These are phyloP conservation scores for Ceratotherium simum DNA, from an alignment of 2,113 vertebrate species.

Conservation along the genomic window DNA sequence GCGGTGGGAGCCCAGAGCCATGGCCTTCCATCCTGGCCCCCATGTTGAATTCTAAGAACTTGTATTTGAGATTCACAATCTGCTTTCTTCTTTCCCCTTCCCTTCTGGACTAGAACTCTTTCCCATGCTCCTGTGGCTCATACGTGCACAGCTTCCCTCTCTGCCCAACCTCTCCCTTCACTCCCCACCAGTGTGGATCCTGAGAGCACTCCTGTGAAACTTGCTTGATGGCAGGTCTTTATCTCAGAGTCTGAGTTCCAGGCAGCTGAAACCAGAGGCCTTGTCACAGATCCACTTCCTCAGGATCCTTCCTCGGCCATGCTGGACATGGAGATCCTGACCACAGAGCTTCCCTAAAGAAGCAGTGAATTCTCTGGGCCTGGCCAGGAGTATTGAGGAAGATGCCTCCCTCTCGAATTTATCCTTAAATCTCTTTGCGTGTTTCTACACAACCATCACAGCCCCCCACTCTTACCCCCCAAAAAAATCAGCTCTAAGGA, in stretches of 20 bases:
- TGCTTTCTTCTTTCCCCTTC: no score
- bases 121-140: neutral
- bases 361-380: no score
- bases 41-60: neutral
- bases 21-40: neutral
- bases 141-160: rapidly evolving
- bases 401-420: neutral
- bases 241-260: neutral
- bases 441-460: neutral
- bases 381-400: neutral
- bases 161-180: no score
- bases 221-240: neutral
- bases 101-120: neutral
- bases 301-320: neutral
- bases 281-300: neutral
- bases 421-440: no score
- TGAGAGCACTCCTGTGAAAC: neutral
- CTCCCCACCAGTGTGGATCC: neutral
- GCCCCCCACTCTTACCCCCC: no score
- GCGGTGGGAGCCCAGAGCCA: neutral
- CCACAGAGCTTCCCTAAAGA: no score
- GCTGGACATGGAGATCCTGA: no score
- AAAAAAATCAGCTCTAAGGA: rapidly evolving
- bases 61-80: neutral
- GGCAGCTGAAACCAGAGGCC: neutral